These are phyloP conservation scores for Nemapogon koenigi DNA, from an alignment of 2,888 invertebrate genomes.

Conservation along the genomic window DNA sequence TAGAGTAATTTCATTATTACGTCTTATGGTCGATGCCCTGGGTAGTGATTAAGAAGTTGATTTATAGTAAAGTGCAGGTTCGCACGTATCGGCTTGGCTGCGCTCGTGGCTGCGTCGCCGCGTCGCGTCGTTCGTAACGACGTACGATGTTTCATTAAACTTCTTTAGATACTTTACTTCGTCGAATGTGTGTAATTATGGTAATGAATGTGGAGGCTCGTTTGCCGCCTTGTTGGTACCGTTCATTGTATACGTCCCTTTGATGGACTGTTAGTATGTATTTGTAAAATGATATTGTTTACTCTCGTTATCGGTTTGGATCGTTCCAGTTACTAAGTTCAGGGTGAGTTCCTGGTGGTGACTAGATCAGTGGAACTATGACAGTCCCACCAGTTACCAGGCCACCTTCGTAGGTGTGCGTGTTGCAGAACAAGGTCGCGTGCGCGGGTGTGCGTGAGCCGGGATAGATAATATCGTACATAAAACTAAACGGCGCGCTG, in stretches of 20 bases:
- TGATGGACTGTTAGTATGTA: slow-evolving; percentile 54
- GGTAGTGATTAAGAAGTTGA: slow-evolving; percentile 59
- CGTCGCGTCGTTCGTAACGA: slow-evolving; percentile 60
- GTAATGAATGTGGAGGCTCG: slow-evolving; percentile 44
- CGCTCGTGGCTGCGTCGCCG: too few relatives aligned
- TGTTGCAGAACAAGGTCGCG: too few relatives aligned
- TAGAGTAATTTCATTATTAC: slow-evolving; percentile 59
- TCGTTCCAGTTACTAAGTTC: too few relatives aligned
- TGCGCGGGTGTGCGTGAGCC: slow-evolving; percentile 29
- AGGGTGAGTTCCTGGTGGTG: too few relatives aligned
- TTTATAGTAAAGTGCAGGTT: slow-evolving; percentile 59
- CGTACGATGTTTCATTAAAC: slow-evolving; percentile 55
- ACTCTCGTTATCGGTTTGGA: too few relatives aligned
- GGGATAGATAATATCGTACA: slow-evolving; percentile 52
- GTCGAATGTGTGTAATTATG: slow-evolving; percentile 58
- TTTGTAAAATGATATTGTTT: too few relatives aligned
- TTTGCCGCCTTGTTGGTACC: slow-evolving; percentile 27
- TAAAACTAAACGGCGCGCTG: slow-evolving; percentile 57
- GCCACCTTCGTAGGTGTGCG: too few relatives aligned
- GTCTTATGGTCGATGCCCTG: slow-evolving; percentile 30
- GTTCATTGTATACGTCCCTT: slow-evolving; percentile 34
- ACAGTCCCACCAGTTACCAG: too few relatives aligned
- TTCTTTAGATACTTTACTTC: slow-evolving; percentile 56
- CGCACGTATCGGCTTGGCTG: too few relatives aligned
- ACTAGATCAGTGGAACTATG: too few relatives aligned